Conservation (phyloP, 2,888 invertebrate species). For the Phortica okadai region DNA sequence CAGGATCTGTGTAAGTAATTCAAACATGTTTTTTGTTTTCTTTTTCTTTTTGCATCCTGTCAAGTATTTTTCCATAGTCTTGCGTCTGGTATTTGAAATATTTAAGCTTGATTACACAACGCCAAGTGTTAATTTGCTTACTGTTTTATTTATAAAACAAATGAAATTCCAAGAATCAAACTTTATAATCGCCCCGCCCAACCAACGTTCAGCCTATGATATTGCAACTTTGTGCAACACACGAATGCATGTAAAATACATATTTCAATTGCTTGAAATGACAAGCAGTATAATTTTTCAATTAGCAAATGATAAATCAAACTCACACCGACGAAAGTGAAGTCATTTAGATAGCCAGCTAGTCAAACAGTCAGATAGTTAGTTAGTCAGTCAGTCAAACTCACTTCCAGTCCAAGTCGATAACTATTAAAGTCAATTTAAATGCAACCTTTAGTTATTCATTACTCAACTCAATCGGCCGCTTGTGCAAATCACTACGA, state of each 20-base stretch:
- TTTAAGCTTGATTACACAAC: no score
- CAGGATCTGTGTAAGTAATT: no score
- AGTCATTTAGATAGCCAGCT: not conserved
- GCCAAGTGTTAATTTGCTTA: no score
- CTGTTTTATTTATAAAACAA: not conserved
- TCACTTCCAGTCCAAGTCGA: not conserved
- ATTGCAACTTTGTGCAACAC: slow-evolving; percentile 23
- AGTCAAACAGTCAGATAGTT: not conserved
- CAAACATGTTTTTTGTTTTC: no score
- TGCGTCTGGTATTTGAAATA: no score
- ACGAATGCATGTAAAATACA: slow-evolving; percentile 41
- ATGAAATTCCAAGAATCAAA: slow-evolving; percentile 16
- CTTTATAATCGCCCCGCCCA: slow-evolving; percentile 19
- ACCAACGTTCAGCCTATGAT: not conserved
- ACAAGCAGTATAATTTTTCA: slow-evolving; percentile 67
- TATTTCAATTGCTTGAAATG: slow-evolving; percentile 50
- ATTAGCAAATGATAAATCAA: slow-evolving; percentile 71
- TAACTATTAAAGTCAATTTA: slow-evolving; percentile 42
- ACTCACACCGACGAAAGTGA: slow-evolving; percentile 56
- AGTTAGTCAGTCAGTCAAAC: slow-evolving; percentile 1
- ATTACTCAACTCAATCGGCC: slow-evolving; percentile 42
- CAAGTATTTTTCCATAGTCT: no score
- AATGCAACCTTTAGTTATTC: slow-evolving; percentile 61
- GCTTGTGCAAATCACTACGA: slow-evolving; percentile 16
- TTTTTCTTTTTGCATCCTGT: no score